Conservation (phyloP, 1,140 invertebrate species). For the Dendroctonus ponderosae region DNA sequence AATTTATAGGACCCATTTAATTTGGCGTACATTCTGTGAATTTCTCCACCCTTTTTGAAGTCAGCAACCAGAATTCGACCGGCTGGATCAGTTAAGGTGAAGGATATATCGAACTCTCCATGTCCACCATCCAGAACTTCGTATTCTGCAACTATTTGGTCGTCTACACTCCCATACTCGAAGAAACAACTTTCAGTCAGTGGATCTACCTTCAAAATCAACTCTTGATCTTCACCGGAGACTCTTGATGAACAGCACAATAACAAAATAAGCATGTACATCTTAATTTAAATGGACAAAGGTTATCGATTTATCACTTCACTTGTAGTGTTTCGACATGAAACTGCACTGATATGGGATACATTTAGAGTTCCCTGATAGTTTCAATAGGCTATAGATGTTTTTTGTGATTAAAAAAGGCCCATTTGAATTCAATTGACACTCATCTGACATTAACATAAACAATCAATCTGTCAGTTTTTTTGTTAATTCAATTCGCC, state of each 20-base stretch:
- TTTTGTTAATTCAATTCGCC: no score
- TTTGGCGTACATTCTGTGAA: slow-evolving; percentile 58
- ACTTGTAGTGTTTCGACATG: no score
- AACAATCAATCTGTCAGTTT: no score
- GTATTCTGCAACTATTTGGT: slow-evolving; percentile 4
- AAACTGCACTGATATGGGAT: no score
- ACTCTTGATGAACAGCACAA: background rate
- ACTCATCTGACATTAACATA: no score
- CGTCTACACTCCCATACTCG: background rate
- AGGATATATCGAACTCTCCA: slow-evolving; percentile 77
- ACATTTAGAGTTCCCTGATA: no score
- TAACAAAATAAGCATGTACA: background rate
- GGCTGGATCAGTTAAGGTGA: slow-evolving; percentile 63
- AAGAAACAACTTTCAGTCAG: background rate
- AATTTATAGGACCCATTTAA: slow-evolving; percentile 72
- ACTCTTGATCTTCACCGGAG: no score
- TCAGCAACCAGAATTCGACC: slow-evolving; percentile 65
- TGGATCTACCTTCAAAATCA: no score
- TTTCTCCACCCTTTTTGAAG: slow-evolving; percentile 69
- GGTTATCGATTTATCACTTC: no score
- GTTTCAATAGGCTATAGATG: no score
- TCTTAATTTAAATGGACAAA: slow-evolving; percentile 16
- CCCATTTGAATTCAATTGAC: no score
- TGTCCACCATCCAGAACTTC: slow-evolving; percentile 74
- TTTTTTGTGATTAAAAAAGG: no score